phyloP scores from a whole-genome alignment of 37 sponge, comb jelly and placozoan genomes.

The Mnemiopsis leidyi region DNA sequence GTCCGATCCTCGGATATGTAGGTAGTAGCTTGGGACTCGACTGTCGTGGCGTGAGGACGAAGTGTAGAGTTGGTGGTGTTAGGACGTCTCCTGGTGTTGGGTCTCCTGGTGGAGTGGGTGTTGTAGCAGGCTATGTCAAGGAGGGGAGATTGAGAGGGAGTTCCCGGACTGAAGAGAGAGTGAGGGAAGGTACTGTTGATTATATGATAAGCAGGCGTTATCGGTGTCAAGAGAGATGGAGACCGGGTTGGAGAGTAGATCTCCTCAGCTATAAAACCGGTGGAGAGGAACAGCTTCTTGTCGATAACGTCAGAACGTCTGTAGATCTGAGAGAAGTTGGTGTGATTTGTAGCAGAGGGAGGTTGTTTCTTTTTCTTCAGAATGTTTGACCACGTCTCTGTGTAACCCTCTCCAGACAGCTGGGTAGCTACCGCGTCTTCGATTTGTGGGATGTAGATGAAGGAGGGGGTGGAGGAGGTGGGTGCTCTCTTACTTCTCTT shows the following conservation, averaged over 20 bases:
- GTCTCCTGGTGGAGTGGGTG: background rate
- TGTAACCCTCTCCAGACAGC: background rate
- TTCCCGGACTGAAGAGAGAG: background rate
- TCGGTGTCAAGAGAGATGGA: background rate
- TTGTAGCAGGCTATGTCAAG: background rate
- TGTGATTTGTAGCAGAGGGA: background rate
- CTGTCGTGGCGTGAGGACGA: background rate
- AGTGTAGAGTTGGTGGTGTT: background rate
- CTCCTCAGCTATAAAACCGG: background rate
- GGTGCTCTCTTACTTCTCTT: background rate
- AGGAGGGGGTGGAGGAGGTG: background rate
- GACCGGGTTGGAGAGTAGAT: background rate
- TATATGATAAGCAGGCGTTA: background rate
- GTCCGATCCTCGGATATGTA: slow-evolving; percentile 41
- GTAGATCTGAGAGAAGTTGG: slow-evolving; percentile 44
- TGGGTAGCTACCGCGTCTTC: background rate
- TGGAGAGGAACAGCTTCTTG: slow-evolving; percentile 22
- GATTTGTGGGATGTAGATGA: background rate
- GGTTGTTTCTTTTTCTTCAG: background rate
- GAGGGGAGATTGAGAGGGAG: background rate
- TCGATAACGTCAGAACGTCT: background rate
- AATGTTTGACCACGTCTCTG: background rate
- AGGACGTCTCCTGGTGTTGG: background rate
- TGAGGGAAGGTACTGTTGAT: background rate
- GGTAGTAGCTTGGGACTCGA: slow-evolving; percentile 11